A percentile compares a stretch with the other conserved stretches of the same genome.
Conservation (phyloP, 2,888 invertebrate species). For the Cryptocheilus praepositus region DNA sequence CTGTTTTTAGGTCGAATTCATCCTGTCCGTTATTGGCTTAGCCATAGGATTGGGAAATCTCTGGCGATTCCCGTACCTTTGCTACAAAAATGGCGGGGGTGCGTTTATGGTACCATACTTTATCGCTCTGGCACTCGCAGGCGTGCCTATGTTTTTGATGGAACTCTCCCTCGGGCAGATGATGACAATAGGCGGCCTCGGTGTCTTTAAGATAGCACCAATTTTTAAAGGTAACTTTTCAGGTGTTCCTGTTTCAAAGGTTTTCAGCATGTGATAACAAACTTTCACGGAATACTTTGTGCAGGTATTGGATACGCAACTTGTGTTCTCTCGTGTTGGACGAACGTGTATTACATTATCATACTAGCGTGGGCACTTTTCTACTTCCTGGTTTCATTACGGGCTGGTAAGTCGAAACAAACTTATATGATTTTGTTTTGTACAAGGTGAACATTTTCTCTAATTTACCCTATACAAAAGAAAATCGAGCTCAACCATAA, state of each 20-base stretch:
- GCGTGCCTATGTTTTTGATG: constrained; percentile 79
- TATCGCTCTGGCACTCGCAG: constrained; percentile 78
- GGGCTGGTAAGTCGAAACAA: constrained; percentile 79
- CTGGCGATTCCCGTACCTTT: constrained; percentile 81
- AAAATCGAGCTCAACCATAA: too few relatives aligned
- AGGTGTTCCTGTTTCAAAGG: too few relatives aligned
- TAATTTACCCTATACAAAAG: too few relatives aligned
- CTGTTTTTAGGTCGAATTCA: constrained; percentile 75
- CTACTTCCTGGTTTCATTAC: constrained; percentile 94
- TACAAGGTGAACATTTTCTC: too few relatives aligned
- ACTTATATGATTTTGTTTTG: too few relatives aligned
- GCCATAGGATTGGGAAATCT: constrained; percentile 81
- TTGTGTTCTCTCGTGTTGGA: constrained; percentile 99
- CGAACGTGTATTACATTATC: constrained; percentile 99
- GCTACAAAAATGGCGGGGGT: constrained; percentile 76
- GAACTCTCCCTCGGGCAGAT: constrained; percentile 81
- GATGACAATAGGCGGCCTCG: constrained; percentile 77
- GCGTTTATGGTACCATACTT: constrained; percentile 80
- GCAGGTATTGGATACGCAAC: constrained; percentile 96
- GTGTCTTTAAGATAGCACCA: constrained; percentile 79
- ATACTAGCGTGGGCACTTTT: constrained; percentile 98
- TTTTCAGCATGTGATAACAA: too few relatives aligned
- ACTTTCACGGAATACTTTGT: constrained; percentile 27
- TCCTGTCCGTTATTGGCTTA: constrained; percentile 79
- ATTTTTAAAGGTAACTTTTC: constrained; percentile 79